phyloP scores from a whole-genome alignment of 2,113 vertebrate genomes.

The Tyrannus savana region DNA sequence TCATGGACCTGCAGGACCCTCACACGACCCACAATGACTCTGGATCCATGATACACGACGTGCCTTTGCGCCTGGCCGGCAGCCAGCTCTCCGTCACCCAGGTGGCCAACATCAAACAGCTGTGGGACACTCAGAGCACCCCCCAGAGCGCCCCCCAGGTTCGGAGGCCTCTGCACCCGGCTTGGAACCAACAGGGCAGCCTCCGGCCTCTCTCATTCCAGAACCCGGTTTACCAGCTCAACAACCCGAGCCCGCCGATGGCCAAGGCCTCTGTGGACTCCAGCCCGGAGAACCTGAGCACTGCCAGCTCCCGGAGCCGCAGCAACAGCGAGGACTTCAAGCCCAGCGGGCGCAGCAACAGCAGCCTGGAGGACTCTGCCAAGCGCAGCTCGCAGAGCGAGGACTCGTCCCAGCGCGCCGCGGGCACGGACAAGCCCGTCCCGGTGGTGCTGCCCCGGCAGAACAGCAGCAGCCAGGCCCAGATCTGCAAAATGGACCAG shows the following conservation, averaged over 20 bases:
- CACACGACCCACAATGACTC: conserved; percentile 66
- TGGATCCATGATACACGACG: conserved; percentile 72
- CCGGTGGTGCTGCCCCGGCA: conserved; percentile 86
- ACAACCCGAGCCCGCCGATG: conserved; percentile 73
- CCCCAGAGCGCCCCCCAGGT: conserved; percentile 93
- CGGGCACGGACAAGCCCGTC: conserved; percentile 66
- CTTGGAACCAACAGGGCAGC: conserved; percentile 86
- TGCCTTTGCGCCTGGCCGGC: conserved; percentile 80
- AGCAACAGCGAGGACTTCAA: conserved; percentile 88
- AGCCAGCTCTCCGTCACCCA: conserved; percentile 87
- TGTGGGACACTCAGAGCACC: conserved; percentile 78
- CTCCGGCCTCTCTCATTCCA: conserved; percentile 94
- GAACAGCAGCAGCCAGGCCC: conserved; percentile 85
- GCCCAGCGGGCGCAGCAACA: conserved; percentile 82
- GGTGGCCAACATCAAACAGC: conserved; percentile 76
- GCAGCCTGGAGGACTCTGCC: conserved; percentile 87
- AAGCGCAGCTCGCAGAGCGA: conserved; percentile 83
- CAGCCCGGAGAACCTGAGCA: conserved; percentile 93
- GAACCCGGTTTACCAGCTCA: conserved; percentile 95
- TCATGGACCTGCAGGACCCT: conserved; percentile 93
- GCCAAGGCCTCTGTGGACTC: conserved; percentile 84
- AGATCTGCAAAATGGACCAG: conserved; percentile 87
- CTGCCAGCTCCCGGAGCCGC: conserved; percentile 87
- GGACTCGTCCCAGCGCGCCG: conserved; percentile 75
- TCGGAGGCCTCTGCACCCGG: conserved; percentile 83